Evolutionary conservation across 2,113 vertebrate species (phyloP).

Genomic region (Podarcis cretensis): DNA sequence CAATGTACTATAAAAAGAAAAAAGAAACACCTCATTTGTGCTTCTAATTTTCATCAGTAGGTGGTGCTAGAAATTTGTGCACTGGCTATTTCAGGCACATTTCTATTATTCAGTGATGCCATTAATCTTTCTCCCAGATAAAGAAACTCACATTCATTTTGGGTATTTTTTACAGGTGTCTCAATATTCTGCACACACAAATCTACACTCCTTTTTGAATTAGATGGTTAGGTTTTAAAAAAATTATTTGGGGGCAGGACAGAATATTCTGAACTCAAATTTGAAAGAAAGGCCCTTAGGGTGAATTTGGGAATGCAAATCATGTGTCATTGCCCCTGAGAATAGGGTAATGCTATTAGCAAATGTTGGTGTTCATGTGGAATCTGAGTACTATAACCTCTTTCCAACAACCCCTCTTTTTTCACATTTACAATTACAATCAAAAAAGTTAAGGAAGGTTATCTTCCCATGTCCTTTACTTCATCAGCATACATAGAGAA

Average conservation of each 20-base stretch:
- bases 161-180: background rate
- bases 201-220: background rate
- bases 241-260: background rate
- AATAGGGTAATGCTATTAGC: background rate
- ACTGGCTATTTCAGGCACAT: background rate
- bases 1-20: background rate
- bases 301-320: background rate
- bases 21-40: background rate
- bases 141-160: background rate
- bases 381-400: background rate
- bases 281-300: background rate
- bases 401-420: background rate
- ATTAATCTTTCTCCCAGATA: fast-evolving
- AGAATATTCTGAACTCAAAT: background rate
- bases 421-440: background rate
- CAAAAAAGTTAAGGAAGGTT: background rate
- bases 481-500: background rate
- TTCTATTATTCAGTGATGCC: background rate
- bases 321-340: background rate
- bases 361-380: background rate
- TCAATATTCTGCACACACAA: background rate
- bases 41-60: constrained; percentile 45
- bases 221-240: background rate
- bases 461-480: background rate
- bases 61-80: constrained; percentile 52